A percentile compares a stretch with the other conserved stretches of the same genome.
Evolutionary conservation across 2,113 vertebrate species (phyloP).

Genomic region (Crypturellus undulatus): DNA sequence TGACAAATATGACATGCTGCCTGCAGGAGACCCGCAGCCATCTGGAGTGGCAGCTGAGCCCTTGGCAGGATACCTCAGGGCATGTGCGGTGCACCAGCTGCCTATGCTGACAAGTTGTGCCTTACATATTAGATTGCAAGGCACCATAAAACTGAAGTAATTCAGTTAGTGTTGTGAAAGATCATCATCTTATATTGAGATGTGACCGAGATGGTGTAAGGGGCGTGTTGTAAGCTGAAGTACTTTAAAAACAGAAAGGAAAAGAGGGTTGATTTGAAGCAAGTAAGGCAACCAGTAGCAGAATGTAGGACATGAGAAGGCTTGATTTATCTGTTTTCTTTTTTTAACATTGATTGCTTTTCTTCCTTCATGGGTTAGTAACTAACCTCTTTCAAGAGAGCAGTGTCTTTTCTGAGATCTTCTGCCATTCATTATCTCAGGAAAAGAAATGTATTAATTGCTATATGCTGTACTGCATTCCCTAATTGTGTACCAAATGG

Average conservation of each 20-base stretch:
- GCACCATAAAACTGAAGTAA: not conserved
- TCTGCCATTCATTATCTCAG: slow-evolving; percentile 16
- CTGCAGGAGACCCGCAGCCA: not conserved
- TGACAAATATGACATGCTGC: slow-evolving; percentile 25
- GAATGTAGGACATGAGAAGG: not conserved
- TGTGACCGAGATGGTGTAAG: not conserved
- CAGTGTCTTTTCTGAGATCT: not conserved
- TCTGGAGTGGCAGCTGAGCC: slow-evolving; percentile 61
- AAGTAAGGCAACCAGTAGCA: not conserved
- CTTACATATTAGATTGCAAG: not conserved
- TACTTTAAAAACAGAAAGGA: not conserved
- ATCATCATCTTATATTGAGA: not conserved
- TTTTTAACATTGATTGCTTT: not conserved
- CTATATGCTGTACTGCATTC: not conserved
- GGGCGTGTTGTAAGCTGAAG: not conserved
- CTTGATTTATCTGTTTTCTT: not conserved
- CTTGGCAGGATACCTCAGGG: not conserved
- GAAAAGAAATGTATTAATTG: slow-evolving; percentile 50
- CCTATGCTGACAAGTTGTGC: not conserved
- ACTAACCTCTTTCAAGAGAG: not conserved
- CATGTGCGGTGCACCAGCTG: not conserved
- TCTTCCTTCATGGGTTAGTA: not conserved
- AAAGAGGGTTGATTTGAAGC: not conserved
- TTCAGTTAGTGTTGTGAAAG: not conserved
- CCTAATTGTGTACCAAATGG: slow-evolving; percentile 3